phyloP scores from a whole-genome alignment of 2,888 invertebrate genomes.

The Neoitamus cyanurus region DNA sequence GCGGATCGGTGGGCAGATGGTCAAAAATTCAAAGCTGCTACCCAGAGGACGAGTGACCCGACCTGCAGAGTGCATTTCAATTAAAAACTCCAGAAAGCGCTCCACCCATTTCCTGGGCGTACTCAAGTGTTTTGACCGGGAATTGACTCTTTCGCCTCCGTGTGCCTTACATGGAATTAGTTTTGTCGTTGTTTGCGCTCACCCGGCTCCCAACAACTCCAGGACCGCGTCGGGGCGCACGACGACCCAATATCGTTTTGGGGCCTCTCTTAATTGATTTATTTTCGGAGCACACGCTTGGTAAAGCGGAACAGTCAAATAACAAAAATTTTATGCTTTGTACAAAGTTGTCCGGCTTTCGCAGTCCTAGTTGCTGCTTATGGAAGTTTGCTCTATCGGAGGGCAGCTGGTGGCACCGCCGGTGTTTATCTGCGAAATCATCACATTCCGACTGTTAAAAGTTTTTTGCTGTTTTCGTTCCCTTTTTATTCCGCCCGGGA shows the following conservation, averaged over 20 bases:
- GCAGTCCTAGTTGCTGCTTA: not conserved
- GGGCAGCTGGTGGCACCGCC: not conserved
- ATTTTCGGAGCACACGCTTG: not conserved
- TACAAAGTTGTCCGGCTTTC: not conserved
- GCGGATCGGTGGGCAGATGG: not conserved
- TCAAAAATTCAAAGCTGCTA: not conserved
- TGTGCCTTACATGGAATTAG: constrained; percentile 4
- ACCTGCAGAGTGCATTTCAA: constrained; percentile 6
- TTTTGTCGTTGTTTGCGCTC: not conserved
- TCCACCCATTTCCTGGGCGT: not conserved
- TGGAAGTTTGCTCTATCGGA: not conserved
- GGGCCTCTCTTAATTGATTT: constrained; percentile 23
- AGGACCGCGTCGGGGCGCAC: not conserved
- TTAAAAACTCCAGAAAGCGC: not conserved
- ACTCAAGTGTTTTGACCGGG: not conserved
- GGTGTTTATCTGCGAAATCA: constrained; percentile 27
- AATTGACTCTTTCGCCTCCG: not conserved
- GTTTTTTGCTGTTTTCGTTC: constrained; percentile 2
- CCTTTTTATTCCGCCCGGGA: not conserved
- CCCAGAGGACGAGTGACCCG: not conserved
- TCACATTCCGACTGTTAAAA: constrained; percentile 29
- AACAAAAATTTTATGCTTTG: not conserved
- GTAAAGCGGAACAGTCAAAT: constrained; percentile 24
- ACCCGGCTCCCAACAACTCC: not conserved
- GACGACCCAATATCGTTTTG: not conserved